These are phyloP conservation scores for Hycleus phaleratus DNA, from an alignment of 1,140 invertebrate species.

Conservation along the genomic window DNA sequence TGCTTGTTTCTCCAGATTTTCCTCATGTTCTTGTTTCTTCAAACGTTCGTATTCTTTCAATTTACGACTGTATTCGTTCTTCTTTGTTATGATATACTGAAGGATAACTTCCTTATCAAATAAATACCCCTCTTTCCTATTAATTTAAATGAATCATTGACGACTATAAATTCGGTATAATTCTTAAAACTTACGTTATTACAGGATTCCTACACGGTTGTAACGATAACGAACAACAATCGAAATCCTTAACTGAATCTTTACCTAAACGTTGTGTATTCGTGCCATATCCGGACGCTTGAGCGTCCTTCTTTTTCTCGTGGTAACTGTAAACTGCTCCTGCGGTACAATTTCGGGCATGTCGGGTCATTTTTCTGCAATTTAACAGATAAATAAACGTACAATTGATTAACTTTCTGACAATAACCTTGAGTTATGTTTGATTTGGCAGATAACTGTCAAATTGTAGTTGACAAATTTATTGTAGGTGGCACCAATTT, in stretches of 20 bases:
- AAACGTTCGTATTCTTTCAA: slow-evolving; percentile 92
- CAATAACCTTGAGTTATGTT: too few relatives aligned
- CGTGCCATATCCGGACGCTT: slow-evolving; percentile 84
- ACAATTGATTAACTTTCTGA: too few relatives aligned
- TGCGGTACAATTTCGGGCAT: slow-evolving; percentile 96
- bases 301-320: slow-evolving; percentile 94
- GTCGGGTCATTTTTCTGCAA: slow-evolving; percentile 68
- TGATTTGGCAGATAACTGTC: too few relatives aligned
- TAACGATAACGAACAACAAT: slow-evolving; percentile 93
- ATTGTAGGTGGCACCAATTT: too few relatives aligned
- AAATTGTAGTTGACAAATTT: too few relatives aligned
- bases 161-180: background rate
- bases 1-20: slow-evolving; percentile 54
- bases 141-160: slow-evolving; percentile 18
- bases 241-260: slow-evolving; percentile 96
- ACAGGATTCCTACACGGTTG: slow-evolving; percentile 91
- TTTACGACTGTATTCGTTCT: slow-evolving; percentile 83
- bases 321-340: slow-evolving; percentile 98
- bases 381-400: background rate
- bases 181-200: slow-evolving; percentile 57
- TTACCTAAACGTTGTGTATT: slow-evolving; percentile 81
- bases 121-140: slow-evolving; percentile 84
- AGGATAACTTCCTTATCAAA: slow-evolving; percentile 97
- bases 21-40: slow-evolving; percentile 62
- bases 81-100: slow-evolving; percentile 93